A percentile compares a stretch with the other conserved stretches of the same genome.
phyloP scores from a whole-genome alignment of 2,113 vertebrate species.

The Agapornis roseicollis region DNA sequence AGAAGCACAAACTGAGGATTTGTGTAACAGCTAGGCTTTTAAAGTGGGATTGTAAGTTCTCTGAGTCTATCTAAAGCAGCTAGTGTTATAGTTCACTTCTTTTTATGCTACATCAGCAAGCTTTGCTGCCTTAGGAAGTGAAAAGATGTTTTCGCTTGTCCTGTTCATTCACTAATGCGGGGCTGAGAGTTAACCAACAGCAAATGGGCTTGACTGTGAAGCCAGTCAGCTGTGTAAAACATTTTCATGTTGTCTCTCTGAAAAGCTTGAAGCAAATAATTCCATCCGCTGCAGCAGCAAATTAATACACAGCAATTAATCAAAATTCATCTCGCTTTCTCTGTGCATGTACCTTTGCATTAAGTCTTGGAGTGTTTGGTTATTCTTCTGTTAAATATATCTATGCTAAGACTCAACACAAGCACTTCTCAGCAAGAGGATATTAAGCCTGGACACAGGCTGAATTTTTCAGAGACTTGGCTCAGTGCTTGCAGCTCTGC shows the following conservation, averaged over 20 bases:
- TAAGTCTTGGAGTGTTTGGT: not conserved
- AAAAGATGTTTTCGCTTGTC: not conserved
- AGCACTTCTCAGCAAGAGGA: conserved; percentile 1
- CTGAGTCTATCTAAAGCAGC: not conserved
- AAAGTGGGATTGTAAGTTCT: not conserved
- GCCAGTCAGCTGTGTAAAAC: not conserved
- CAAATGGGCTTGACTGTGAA: not conserved
- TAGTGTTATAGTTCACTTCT: not conserved
- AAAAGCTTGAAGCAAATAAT: conserved; percentile 26
- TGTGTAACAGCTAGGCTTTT: not conserved
- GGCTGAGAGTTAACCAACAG: conserved; percentile 8
- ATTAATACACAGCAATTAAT: conserved; percentile 45
- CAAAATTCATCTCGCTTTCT: conserved; percentile 24
- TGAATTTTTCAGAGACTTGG: not conserved
- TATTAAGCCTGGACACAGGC: not conserved
- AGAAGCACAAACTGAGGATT: not conserved
- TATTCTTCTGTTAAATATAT: not conserved
- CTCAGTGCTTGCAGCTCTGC: not conserved
- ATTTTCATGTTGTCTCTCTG: not conserved
- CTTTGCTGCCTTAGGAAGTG: not conserved
- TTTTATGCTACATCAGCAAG: not conserved
- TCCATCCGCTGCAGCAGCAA: not conserved
- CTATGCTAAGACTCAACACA: not conserved
- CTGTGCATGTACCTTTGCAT: not conserved
- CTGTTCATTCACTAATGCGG: not conserved